Evolutionary conservation across 2,888 invertebrate species (phyloP).

Genomic region (Callyntrura sp.): DNA sequence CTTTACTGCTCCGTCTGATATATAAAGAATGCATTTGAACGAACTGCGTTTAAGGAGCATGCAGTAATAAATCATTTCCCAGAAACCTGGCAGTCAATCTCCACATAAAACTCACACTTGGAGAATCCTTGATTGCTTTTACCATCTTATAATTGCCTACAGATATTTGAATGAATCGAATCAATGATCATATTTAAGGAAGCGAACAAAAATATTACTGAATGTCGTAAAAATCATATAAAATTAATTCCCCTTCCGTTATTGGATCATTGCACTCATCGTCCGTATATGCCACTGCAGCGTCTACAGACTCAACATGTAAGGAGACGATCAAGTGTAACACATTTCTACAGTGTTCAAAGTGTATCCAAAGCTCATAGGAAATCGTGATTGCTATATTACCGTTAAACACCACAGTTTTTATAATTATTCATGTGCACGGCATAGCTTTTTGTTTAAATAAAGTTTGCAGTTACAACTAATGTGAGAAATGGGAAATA

Average conservation of each 20-base stretch:
- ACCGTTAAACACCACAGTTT: no score
- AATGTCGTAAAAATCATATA: constrained; percentile 11
- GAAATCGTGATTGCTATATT: no score
- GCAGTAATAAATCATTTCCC: constrained; percentile 26
- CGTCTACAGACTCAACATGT: no score
- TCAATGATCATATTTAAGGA: constrained; percentile 43
- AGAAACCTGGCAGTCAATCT: not conserved
- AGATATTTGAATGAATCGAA: not conserved
- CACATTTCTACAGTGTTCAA: no score
- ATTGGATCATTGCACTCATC: no score
- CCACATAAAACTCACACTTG: not conserved
- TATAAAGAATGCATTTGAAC: not conserved
- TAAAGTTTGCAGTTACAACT: no score
- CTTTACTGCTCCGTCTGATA: constrained; percentile 15
- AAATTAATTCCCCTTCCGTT: not conserved
- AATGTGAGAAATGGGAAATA: no score
- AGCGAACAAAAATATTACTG: constrained; percentile 58
- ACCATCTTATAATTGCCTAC: not conserved
- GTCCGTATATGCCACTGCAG: no score
- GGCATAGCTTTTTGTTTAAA: no score
- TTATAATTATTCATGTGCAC: no score
- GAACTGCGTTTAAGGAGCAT: not conserved
- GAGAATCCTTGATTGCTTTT: not conserved
- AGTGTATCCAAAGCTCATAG: no score
- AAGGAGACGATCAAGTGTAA: no score